Evolutionary conservation across 2,113 vertebrate species (phyloP).

Genomic region (Rissa tridactyla): DNA sequence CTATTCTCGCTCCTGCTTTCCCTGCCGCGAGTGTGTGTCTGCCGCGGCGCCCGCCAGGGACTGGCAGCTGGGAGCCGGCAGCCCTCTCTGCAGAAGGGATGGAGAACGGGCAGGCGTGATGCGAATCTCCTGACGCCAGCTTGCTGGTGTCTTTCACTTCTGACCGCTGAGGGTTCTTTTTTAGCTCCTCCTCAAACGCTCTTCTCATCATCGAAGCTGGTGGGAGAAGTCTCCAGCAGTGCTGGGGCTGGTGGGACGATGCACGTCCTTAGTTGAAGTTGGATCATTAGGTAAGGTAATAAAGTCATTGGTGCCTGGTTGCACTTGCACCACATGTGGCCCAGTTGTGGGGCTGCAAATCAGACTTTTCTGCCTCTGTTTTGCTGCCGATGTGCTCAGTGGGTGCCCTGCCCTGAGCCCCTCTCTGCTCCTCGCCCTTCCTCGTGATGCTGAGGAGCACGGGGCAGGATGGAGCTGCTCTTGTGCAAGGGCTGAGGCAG

Average conservation of each 20-base stretch:
- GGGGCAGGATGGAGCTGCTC: neutral
- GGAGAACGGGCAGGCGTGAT: neutral
- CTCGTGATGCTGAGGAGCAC: neutral
- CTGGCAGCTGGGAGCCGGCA: neutral
- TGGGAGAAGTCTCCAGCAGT: neutral
- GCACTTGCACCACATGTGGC: neutral
- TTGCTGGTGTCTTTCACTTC: neutral
- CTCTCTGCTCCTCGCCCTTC: neutral
- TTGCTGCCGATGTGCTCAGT: neutral
- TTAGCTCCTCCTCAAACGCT: neutral
- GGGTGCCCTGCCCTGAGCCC: neutral
- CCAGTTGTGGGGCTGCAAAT: neutral
- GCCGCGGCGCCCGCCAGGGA: neutral
- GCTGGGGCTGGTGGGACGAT: neutral
- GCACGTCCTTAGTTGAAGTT: neutral
- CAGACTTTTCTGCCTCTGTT: neutral
- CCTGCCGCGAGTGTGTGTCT: neutral
- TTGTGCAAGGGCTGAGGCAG: neutral
- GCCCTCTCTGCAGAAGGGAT: neutral
- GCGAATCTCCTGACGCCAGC: neutral
- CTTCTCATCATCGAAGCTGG: neutral
- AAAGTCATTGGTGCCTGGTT: neutral
- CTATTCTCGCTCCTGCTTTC: slow-evolving; percentile 8
- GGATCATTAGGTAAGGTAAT: neutral
- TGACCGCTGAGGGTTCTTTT: neutral